Percentiles rank a stretch among this genome's conserved stretches.
phyloP scores from a whole-genome alignment of 2,797 vertebrate species.

The Myripristis murdjan region DNA sequence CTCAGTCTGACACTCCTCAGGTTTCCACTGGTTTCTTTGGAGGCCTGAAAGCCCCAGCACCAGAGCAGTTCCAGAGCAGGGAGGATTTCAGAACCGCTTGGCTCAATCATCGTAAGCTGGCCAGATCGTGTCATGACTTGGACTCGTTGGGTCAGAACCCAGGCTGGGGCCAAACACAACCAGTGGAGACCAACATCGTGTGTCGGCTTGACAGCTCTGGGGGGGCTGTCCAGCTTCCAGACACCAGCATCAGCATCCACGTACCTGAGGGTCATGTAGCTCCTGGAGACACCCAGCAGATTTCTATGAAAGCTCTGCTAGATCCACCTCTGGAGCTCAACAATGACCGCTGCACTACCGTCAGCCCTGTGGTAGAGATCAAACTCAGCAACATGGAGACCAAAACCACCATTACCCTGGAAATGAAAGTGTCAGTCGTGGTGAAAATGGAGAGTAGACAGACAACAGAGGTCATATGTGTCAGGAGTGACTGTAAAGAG shows the following conservation, averaged over 20 bases:
- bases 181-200: slow-evolving; percentile 94
- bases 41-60: slow-evolving; percentile 93
- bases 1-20: slow-evolving; percentile 84
- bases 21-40: slow-evolving; percentile 85
- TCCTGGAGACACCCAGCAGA: slow-evolving; percentile 92
- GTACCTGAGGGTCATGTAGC: slow-evolving; percentile 93
- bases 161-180: slow-evolving; percentile 98
- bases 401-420: slow-evolving; percentile 89
- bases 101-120: slow-evolving; percentile 95
- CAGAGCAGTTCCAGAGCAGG: slow-evolving; percentile 95
- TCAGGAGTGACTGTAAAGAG: slow-evolving; percentile 93
- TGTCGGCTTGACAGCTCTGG: slow-evolving; percentile 94
- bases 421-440: slow-evolving; percentile 94
- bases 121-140: slow-evolving; percentile 96
- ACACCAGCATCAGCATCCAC: slow-evolving; percentile 93
- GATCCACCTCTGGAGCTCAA: slow-evolving; percentile 95
- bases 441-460: slow-evolving; percentile 90
- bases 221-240: slow-evolving; percentile 94
- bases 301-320: slow-evolving; percentile 94
- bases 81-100: slow-evolving; percentile 96
- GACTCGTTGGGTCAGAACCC: slow-evolving; percentile 94
- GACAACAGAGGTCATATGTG: slow-evolving; percentile 88
- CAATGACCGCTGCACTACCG: slow-evolving; percentile 91
- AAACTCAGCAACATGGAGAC: slow-evolving; percentile 96
- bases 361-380: slow-evolving; percentile 95